Percentiles rank a stretch among this genome's conserved stretches.
These are phyloP conservation scores for Amphipyra tragopoginis DNA, from an alignment of 2,888 invertebrate genomes.

Conservation along the genomic window DNA sequence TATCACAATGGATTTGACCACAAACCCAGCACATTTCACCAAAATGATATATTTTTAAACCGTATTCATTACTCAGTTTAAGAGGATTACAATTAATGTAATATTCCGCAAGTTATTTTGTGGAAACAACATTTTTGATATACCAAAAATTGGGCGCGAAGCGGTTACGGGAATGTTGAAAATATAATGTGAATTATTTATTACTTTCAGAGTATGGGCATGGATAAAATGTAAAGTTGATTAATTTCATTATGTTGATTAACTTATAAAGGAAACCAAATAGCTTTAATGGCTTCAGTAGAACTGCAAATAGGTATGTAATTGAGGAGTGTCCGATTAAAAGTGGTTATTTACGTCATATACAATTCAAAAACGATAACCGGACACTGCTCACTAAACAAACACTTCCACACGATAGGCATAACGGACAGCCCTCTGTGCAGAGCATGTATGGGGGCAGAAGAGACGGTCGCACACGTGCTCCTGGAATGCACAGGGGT, in stretches of 20 bases:
- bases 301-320: no score
- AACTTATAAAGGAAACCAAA: background rate
- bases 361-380: no score
- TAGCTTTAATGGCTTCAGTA: no score
- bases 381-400: no score
- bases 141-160: slow-evolving; percentile 21
- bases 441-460: no score
- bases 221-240: slow-evolving; percentile 1
- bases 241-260: slow-evolving; percentile 1
- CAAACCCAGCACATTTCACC: slow-evolving; percentile 38
- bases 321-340: no score
- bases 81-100: slow-evolving; percentile 50
- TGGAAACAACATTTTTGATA: slow-evolving; percentile 35
- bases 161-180: slow-evolving; percentile 1
- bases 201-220: background rate
- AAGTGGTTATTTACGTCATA: no score
- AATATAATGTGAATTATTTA: slow-evolving; percentile 33
- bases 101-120: slow-evolving; percentile 25
- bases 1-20: slow-evolving; percentile 24
- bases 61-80: slow-evolving; percentile 27
- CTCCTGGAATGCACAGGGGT: no score
- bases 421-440: no score
- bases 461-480: no score
- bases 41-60: slow-evolving; percentile 40
- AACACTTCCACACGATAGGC: no score